Evolutionary conservation across 2,797 vertebrate genomes (phyloP).

Genomic region (Salarias fasciatus): DNA sequence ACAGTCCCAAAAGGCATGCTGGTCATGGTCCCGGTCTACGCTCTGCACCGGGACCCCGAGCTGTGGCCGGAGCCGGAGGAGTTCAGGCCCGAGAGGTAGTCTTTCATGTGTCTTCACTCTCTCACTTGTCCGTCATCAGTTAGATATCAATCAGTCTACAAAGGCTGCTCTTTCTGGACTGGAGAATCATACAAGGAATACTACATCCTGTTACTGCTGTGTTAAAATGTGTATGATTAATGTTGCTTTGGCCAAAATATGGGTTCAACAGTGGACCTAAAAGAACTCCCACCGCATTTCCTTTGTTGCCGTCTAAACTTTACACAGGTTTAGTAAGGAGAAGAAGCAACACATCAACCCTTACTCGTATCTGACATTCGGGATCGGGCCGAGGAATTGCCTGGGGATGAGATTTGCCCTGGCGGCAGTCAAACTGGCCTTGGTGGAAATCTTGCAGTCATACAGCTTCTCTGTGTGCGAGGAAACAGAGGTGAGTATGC

Average conservation of each 20-base stretch:
- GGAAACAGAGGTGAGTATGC: slow-evolving; percentile 75
- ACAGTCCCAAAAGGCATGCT: slow-evolving; percentile 73
- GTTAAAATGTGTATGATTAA: too few relatives aligned
- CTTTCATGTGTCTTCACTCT: not conserved
- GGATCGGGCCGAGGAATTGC: slow-evolving; percentile 85
- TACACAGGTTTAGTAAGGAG: slow-evolving; percentile 83
- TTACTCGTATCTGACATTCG: slow-evolving; percentile 83
- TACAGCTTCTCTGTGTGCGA: slow-evolving; percentile 79
- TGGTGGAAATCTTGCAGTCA: slow-evolving; percentile 77
- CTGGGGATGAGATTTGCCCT: slow-evolving; percentile 81
- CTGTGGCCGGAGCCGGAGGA: slow-evolving; percentile 79
- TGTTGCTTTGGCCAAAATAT: too few relatives aligned
- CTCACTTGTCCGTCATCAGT: too few relatives aligned
- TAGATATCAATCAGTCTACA: too few relatives aligned
- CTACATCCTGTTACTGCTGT: too few relatives aligned
- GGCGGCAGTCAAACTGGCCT: slow-evolving; percentile 77
- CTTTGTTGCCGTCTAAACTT: not conserved
- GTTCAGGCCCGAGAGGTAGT: slow-evolving; percentile 83
- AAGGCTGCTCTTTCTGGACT: too few relatives aligned
- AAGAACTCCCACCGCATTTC: too few relatives aligned
- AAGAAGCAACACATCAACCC: slow-evolving; percentile 76
- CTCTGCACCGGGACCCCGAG: slow-evolving; percentile 72
- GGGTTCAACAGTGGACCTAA: too few relatives aligned
- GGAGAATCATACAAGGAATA: too few relatives aligned
- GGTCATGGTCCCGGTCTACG: slow-evolving; percentile 65